Base-by-base conservation (phyloP, 2,113 vertebrate species). In the Cinclus cinclus region DNA sequence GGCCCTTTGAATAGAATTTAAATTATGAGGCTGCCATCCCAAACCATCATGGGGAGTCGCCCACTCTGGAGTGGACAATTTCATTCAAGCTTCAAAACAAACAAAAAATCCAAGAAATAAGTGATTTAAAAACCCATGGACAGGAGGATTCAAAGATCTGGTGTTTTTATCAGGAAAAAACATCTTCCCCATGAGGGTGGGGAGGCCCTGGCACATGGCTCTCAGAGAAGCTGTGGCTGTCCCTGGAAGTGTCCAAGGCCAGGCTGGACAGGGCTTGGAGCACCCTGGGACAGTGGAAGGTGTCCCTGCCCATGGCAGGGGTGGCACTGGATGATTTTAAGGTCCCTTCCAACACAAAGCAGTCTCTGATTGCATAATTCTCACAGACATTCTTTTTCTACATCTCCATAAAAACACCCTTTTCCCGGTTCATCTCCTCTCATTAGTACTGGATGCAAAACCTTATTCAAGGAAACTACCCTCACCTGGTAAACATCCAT, bases 141-240 rank as follows among this genome's bases (percentile, higher is more conserved):
- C 21, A 71, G 1, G 5, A 92, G 10, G 35, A 41, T 85, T 68
- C 31, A 79, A 71, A 92, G 35, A 11, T 41, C 39, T 59, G 37
- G 12, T 47, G 35, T 6, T 89, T 70, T 60, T 6, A 59, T 50
- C 7, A 70, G 7, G 23, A 10, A 37, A 60, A 31, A 19, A 30
- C n/a, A 3, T 14, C 20, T 49, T 63, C 9, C 3, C 49, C 1
- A 1, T 24, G 64, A 70, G 19, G 46, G 8, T 25, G 41, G 16
- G 0, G 2, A 55, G 20, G 24, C 3, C 5, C 20, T 49, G 65
- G 17, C 9, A 21, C 7, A 11, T 49, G 5, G 0, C 41, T 2
- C 39, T n/a, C 74, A 62, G 13, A 42, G 65, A 0, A 71, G 24
- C 41, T 71, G 75, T 25, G 85, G 58, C 25, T 80, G 85, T 59